phyloP scores from a whole-genome alignment of 2,113 vertebrate genomes.

The Nettapus auritus region DNA sequence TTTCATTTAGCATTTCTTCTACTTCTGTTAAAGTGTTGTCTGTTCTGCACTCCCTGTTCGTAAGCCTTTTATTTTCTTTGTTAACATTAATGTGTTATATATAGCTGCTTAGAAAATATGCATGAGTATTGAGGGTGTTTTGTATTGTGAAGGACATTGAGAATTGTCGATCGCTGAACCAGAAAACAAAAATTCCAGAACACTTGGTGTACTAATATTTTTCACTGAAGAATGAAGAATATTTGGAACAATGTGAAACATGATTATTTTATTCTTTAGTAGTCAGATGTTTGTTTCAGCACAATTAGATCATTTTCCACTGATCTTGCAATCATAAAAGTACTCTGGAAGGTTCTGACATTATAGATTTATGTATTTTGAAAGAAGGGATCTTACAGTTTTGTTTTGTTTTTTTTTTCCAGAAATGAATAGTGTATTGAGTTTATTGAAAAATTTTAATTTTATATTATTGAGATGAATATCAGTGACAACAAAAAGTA shows the following conservation, averaged over 20 bases:
- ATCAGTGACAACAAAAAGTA: neutral
- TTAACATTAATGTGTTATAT: neutral
- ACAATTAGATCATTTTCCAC: neutral
- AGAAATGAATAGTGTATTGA: neutral
- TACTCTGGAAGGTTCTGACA: neutral
- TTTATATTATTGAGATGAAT: constrained; percentile 3
- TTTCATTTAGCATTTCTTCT: constrained; percentile 82
- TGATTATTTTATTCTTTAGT: neutral
- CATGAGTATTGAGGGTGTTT: neutral
- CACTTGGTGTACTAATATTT: neutral
- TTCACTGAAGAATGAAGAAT: neutral
- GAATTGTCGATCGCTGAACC: neutral
- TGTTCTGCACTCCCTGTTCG: constrained; percentile 25
- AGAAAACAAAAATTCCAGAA: neutral
- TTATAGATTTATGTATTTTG: neutral
- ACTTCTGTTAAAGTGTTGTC: neutral
- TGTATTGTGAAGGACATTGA: constrained; percentile 33
- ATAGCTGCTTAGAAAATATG: constrained; percentile 14
- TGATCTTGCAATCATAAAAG: neutral
- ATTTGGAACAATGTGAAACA: neutral
- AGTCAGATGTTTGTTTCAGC: neutral
- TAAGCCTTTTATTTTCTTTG: constrained; percentile 61
- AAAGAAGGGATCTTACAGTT: neutral
- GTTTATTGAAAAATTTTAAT: constrained; percentile 26
- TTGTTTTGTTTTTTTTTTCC: neutral